Conservation (phyloP, 1,140 invertebrate species). For the Teleogryllus occipitalis region DNA sequence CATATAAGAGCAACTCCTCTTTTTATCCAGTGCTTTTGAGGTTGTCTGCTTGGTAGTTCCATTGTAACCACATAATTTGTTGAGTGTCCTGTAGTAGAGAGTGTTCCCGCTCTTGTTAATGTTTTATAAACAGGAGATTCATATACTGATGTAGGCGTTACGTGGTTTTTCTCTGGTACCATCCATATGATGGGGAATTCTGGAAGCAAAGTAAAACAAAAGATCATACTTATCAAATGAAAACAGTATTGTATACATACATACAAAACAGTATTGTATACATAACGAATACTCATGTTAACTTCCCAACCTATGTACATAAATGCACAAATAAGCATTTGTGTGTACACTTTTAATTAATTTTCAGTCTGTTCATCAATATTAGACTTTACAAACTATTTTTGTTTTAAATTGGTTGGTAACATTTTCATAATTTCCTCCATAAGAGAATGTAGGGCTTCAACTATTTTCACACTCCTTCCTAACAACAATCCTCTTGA, state of each 20-base stretch:
- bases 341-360: too few species aligned
- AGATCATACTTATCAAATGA: neutral
- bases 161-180: slow-evolving; percentile 45
- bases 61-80: slow-evolving; percentile 71
- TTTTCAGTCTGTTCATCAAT: too few species aligned
- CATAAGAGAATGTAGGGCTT: too few species aligned
- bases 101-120: slow-evolving; percentile 50
- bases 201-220: slow-evolving; percentile 25
- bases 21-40: slow-evolving; percentile 66
- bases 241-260: neutral
- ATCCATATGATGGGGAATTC: slow-evolving; percentile 56
- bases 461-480: too few species aligned
- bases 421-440: too few species aligned
- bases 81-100: slow-evolving; percentile 72
- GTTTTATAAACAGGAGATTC: slow-evolving; percentile 72
- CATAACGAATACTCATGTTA: too few species aligned
- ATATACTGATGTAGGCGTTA: slow-evolving; percentile 42
- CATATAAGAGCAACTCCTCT: slow-evolving; percentile 67
- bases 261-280: neutral
- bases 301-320: too few species aligned
- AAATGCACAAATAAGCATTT: too few species aligned
- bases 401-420: too few species aligned
- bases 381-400: too few species aligned
- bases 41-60: slow-evolving; percentile 50
- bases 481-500: too few species aligned